Percentiles rank a stretch among this genome's conserved stretches.
phyloP scores from a whole-genome alignment of 2,797 vertebrate species.

The Ciconia nigra region DNA sequence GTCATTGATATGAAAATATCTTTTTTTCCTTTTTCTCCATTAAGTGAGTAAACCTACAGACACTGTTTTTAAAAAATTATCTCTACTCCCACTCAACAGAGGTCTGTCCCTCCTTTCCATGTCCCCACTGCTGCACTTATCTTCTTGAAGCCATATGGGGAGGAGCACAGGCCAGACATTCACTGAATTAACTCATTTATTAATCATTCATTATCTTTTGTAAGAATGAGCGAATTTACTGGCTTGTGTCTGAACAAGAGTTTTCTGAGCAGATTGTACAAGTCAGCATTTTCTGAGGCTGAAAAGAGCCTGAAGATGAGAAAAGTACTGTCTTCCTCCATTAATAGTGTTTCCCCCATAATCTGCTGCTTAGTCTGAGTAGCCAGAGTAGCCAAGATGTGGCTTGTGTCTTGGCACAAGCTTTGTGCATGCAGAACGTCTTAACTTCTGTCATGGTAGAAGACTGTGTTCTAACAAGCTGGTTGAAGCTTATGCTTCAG shows the following conservation, averaged over 20 bases:
- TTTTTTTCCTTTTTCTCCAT: not conserved
- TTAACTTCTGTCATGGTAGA: conserved; percentile 54
- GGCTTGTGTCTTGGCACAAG: conserved; percentile 20
- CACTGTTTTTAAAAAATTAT: not conserved
- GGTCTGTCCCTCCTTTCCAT: not conserved
- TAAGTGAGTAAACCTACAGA: not conserved
- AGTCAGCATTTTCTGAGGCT: conserved; percentile 22
- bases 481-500: conserved; percentile 55
- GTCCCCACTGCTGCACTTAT: not conserved
- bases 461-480: conserved; percentile 64
- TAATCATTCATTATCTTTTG: conserved; percentile 40
- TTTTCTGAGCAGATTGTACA: not conserved
- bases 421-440: not conserved
- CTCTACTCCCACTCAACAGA: not conserved
- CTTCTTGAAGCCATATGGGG: not conserved
- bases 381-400: not conserved
- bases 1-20: not conserved
- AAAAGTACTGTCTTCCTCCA: not conserved
- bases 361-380: not conserved
- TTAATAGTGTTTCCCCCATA: not conserved
- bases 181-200: conserved; percentile 25
- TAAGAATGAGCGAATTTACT: conserved; percentile 24
- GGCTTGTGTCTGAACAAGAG: conserved; percentile 16
- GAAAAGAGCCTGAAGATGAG: conserved; percentile 9
- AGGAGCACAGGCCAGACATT: not conserved